phyloP scores from a whole-genome alignment of 2,888 invertebrate species.

The Dasysyrphus tricinctus region DNA sequence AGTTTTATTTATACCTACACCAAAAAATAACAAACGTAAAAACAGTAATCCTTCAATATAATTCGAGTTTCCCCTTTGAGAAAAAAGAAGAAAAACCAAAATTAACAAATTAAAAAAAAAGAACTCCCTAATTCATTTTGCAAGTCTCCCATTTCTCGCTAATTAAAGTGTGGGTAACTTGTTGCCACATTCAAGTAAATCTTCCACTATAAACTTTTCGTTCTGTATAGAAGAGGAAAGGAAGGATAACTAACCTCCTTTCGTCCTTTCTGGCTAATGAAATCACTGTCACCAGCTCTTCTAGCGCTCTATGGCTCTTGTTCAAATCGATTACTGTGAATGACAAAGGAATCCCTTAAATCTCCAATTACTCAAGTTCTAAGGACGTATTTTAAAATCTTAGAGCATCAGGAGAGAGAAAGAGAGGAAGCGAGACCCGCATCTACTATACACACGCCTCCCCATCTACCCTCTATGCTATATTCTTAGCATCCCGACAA shows the following conservation, averaged over 20 bases:
- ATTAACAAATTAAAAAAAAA: not conserved
- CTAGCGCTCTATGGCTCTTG: slow-evolving; percentile 65
- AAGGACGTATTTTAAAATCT: slow-evolving; percentile 76
- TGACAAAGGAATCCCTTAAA: slow-evolving; percentile 77
- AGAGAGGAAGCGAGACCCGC: slow-evolving; percentile 1
- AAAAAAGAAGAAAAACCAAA: not conserved
- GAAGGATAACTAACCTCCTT: slow-evolving; percentile 40
- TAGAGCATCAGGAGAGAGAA: not conserved
- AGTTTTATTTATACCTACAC: not conserved
- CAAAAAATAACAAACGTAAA: not conserved
- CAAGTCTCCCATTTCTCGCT: slow-evolving; percentile 58
- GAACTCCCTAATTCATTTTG: slow-evolving; percentile 60
- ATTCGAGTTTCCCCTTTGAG: not conserved
- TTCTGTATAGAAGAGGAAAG: not conserved
- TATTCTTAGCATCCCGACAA: slow-evolving; percentile 29
- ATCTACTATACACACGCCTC: slow-evolving; percentile 9
- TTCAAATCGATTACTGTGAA: slow-evolving; percentile 76
- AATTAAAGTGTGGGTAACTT: slow-evolving; percentile 72
- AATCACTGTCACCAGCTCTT: slow-evolving; percentile 67
- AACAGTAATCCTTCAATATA: slow-evolving; percentile 3
- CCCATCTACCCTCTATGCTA: slow-evolving; percentile 15
- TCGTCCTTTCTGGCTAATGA: slow-evolving; percentile 71
- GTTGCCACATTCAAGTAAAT: slow-evolving; percentile 64
- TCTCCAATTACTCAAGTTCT: slow-evolving; percentile 77
- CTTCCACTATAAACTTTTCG: slow-evolving; percentile 15